Conservation (phyloP, 2,797 vertebrate genomes). For the Pseudochirops corinnae region DNA sequence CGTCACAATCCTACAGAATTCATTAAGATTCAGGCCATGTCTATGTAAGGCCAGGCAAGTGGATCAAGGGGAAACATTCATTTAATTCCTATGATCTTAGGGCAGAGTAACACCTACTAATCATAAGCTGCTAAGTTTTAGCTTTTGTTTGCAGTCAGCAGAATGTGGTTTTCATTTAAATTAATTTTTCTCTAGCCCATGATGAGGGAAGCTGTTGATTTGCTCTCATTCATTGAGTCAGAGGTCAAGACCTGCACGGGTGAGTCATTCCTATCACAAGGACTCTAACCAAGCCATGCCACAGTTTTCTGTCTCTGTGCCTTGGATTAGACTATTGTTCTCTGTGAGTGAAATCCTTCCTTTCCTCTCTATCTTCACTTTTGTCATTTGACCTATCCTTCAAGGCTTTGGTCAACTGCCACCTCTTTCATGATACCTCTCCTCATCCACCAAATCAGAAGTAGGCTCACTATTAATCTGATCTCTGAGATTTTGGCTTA, state of each 20-base stretch:
- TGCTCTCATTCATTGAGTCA: slow-evolving; percentile 8
- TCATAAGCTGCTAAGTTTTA: slow-evolving; percentile 48
- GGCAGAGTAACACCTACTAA: slow-evolving; percentile 18
- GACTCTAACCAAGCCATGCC: not conserved
- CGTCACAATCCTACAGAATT: slow-evolving; percentile 59
- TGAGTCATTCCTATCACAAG: not conserved
- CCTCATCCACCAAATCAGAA: not conserved
- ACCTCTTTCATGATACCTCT: not conserved
- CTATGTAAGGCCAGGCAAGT: not conserved
- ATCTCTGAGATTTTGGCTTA: not conserved
- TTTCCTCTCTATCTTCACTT: not conserved
- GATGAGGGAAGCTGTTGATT: not conserved
- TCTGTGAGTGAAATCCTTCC: not conserved
- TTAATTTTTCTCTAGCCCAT: slow-evolving; percentile 12
- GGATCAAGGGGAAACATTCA: slow-evolving; percentile 51
- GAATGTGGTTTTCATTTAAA: slow-evolving; percentile 33
- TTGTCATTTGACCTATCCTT: not conserved
- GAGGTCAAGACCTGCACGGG: slow-evolving; percentile 44
- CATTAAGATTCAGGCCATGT: slow-evolving; percentile 1
- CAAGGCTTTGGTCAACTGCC: not conserved
- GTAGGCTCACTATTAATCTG: not conserved
- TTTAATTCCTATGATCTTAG: slow-evolving; percentile 43
- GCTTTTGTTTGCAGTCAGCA: slow-evolving; percentile 39
- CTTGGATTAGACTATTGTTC: not conserved
- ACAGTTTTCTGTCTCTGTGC: no score